Evolutionary conservation across 2,797 vertebrate species (phyloP), one percentile per base, ranked within the genome.

Genomic region (Liparis tanakae): DNA sequence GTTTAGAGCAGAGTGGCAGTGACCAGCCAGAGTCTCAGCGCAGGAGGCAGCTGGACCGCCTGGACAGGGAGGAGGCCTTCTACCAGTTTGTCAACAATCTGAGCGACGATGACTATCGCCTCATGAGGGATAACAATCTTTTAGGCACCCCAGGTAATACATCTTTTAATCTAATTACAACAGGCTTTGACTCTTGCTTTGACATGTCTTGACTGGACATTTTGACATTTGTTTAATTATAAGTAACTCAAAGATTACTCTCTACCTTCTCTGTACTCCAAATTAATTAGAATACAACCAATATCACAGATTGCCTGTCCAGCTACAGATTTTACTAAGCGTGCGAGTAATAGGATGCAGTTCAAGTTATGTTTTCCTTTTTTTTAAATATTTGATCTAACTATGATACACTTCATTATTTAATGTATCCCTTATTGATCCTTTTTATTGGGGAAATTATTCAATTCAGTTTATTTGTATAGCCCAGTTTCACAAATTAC

Each of bases 11-110:
- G 94, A 95, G 95, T 82, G 95, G 91, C 82, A 84, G 95, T 12
- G 97, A 98, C 91, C 98, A 96, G 64, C 95, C 97, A 0, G 96
- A 98, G 91, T 95, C 96, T 13, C 98, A 98, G 67, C 97, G 97
- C 67, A 94, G 96, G 68, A 96, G 96, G 84, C 98, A 99, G 78
- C 94, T 95, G 87, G 98, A 99, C 87, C 96, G 98, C 14, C 92
- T 99, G 67, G 95, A 96, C 88, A 92, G 98, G 79, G 98, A 99
- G 70, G 98, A 99, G 89, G 98, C 97, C 84, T 99, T 98, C 91
- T 99, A 99, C 89, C 98, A 98, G 82, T 99, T 99, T 93, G 98
- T 99, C 80, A 99, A 99, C 94, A 98, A 96, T 90, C 95, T 99
- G 85, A 99, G 97, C 79, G 97, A 99, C 88, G 97, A 99, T 80